A percentile compares a stretch with the other conserved stretches of the same genome.
Conservation (phyloP, 2,888 invertebrate genomes). For the Himalopsyche anomala region DNA sequence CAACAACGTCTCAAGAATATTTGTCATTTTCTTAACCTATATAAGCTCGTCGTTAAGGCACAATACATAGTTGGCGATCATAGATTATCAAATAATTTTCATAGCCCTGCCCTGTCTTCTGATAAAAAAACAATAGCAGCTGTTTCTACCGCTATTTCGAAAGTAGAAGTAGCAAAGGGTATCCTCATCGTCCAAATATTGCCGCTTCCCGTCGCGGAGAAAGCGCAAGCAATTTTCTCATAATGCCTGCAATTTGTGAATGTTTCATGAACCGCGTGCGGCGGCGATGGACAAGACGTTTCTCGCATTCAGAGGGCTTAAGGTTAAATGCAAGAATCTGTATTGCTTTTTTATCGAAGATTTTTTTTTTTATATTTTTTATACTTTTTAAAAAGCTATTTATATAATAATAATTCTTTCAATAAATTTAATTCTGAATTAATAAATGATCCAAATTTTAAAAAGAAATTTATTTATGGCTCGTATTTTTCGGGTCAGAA, state of each 20-base stretch:
- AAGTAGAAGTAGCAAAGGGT: background rate
- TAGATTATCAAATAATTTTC: background rate
- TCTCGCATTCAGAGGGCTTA: conserved; percentile 24
- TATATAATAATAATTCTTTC: too few relatives aligned
- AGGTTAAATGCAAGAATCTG: conserved; percentile 3
- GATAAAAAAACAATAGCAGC: conserved; percentile 36
- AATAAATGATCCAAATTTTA: too few relatives aligned
- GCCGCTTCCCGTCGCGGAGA: conserved; percentile 22
- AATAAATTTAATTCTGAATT: too few relatives aligned
- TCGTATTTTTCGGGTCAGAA: too few relatives aligned
- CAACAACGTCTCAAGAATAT: too few relatives aligned
- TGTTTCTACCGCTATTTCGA: conserved; percentile 13
- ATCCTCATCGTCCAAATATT: conserved; percentile 40
- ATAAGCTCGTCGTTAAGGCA: too few relatives aligned
- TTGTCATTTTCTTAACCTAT: too few relatives aligned
- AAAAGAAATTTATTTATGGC: too few relatives aligned
- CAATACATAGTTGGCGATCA: background rate
- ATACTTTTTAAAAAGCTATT: too few relatives aligned
- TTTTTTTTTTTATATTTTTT: too few relatives aligned
- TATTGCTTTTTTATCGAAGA: background rate
- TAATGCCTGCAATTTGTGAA: conserved; percentile 51
- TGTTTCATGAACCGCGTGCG: conserved; percentile 50
- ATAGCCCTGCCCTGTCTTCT: background rate
- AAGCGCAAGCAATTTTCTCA: conserved; percentile 51
- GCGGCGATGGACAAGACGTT: conserved; percentile 29